phyloP scores from a whole-genome alignment of 2,797 vertebrate genomes.

The Cyclura pinguis region DNA sequence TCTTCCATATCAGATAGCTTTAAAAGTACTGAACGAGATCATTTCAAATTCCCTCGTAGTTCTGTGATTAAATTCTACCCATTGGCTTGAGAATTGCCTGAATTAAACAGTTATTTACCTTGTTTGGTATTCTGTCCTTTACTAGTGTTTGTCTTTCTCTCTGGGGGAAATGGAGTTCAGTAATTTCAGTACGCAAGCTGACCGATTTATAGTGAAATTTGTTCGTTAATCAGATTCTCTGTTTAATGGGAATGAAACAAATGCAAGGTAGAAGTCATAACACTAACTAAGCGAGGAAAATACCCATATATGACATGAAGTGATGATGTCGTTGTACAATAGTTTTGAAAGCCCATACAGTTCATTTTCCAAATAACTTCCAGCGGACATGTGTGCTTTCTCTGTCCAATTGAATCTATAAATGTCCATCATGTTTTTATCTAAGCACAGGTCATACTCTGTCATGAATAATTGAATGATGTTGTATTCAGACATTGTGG shows the following conservation, averaged over 20 bases:
- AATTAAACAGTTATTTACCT: neutral
- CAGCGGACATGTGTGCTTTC: neutral
- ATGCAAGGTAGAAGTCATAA: too few species aligned
- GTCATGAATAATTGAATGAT: slow-evolving; percentile 24
- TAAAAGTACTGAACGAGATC: neutral
- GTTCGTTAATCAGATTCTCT: neutral
- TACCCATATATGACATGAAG: neutral
- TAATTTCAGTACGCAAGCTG: neutral
- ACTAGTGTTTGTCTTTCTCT: neutral
- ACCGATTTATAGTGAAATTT: neutral
- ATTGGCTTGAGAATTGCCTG: neutral
- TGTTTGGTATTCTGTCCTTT: neutral
- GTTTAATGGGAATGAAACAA: neutral
- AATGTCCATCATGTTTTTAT: neutral
- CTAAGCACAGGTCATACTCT: neutral
- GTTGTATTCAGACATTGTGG: neutral
- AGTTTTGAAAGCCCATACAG: neutral
- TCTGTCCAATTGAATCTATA: slow-evolving; percentile 1
- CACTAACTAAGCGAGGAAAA: neutral
- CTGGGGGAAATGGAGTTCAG: neutral
- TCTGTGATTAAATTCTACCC: neutral
- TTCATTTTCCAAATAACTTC: neutral
- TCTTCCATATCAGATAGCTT: too few species aligned
- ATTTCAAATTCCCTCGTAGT: neutral
- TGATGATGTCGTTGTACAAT: neutral